These are phyloP conservation scores for Drosophila ironensis DNA, from an alignment of 1,140 invertebrate genomes.

Conservation along the genomic window DNA sequence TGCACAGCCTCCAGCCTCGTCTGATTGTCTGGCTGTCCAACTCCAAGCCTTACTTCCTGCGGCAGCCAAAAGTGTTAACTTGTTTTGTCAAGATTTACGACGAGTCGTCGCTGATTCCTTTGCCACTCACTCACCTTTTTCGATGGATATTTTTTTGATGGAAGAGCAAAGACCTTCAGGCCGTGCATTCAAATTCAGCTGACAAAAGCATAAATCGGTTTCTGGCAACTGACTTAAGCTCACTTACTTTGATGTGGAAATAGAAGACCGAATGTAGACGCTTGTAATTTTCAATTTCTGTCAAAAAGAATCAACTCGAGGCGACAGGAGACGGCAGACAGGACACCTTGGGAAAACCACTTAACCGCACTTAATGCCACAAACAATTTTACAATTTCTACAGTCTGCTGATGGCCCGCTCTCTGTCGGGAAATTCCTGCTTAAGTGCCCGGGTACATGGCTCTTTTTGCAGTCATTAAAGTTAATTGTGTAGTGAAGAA, in stretches of 20 bases:
- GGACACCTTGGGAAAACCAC: conserved; percentile 59
- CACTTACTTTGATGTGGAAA: conserved; percentile 53
- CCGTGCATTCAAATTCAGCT: conserved; percentile 24
- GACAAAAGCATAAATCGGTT: conserved; percentile 75
- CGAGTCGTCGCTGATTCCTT: conserved; percentile 39
- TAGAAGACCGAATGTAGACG: conserved; percentile 5
- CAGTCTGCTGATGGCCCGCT: conserved; percentile 24
- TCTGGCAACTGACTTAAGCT: conserved; percentile 62
- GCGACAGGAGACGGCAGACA: background rate
- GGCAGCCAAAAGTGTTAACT: conserved; percentile 58
- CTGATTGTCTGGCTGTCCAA: conserved; percentile 55
- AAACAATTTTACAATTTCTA: conserved; percentile 53
- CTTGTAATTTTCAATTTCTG: conserved; percentile 72
- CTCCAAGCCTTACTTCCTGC: conserved; percentile 1
- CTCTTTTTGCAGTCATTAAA: conserved; percentile 73
- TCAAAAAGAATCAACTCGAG: conserved; percentile 39
- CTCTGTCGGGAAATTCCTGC: background rate
- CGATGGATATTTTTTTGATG: background rate
- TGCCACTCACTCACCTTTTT: conserved; percentile 23
- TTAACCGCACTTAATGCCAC: conserved; percentile 57
- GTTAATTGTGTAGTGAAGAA: conserved; percentile 61
- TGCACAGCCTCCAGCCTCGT: conserved; percentile 46
- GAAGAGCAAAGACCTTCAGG: background rate
- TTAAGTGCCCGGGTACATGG: conserved; percentile 42
- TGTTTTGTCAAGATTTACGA: conserved; percentile 70